Evolutionary conservation across 2,113 vertebrate species (phyloP).

Genomic region (Pelecanoides urinatrix): DNA sequence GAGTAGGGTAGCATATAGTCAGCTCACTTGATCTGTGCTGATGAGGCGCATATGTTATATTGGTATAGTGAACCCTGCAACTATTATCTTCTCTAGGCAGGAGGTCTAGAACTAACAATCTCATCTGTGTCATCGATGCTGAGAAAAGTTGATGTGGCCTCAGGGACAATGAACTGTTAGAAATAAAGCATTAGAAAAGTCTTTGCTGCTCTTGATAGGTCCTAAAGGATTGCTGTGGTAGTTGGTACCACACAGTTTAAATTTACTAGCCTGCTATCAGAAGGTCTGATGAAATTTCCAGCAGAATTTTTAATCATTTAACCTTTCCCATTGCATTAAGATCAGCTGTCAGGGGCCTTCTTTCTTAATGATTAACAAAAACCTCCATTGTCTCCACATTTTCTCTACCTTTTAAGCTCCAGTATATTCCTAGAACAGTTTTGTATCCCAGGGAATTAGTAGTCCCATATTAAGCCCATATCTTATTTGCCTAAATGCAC

Average conservation of each 20-base stretch:
- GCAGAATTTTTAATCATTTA: conserved; percentile 29
- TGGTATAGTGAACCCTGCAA: background rate
- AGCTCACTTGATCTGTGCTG: background rate
- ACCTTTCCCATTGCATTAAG: conserved; percentile 27
- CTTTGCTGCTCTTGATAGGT: background rate
- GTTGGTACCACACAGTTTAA: background rate
- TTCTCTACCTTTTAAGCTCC: background rate
- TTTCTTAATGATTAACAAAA: conserved; percentile 20
- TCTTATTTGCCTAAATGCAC: background rate
- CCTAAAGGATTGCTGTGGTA: background rate
- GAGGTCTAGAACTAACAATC: conserved; percentile 19
- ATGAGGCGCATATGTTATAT: background rate
- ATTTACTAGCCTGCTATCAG: background rate
- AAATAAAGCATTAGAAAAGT: conserved; percentile 1
- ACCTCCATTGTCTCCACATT: background rate
- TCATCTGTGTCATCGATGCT: background rate
- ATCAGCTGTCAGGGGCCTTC: background rate
- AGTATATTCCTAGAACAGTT: background rate
- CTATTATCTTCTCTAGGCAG: conserved; percentile 28
- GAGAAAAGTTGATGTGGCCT: conserved; percentile 12
- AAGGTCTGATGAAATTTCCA: background rate
- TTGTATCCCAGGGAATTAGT: background rate
- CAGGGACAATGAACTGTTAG: background rate
- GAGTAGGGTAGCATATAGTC: background rate
- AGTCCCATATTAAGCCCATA: background rate